Percentiles rank a stretch among this genome's conserved stretches.
Conservation (phyloP, 2,797 vertebrate genomes). For the Bradypus variegatus region DNA sequence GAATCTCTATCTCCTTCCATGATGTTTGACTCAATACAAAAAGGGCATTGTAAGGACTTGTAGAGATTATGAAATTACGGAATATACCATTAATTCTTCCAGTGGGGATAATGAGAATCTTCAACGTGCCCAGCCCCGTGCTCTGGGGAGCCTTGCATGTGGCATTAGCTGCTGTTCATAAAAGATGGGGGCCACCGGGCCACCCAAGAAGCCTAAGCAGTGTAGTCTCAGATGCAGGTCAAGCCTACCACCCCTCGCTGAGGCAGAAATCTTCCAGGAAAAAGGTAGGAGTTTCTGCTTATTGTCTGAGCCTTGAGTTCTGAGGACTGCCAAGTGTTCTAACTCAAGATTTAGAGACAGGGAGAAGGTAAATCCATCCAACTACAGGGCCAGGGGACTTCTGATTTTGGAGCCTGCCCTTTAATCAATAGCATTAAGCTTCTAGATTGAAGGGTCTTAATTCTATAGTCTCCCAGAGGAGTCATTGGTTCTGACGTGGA, state of each 20-base stretch:
- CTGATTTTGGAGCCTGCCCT: conserved; percentile 42
- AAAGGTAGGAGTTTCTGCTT: neutral
- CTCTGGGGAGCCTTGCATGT: neutral
- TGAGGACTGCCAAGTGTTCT: neutral
- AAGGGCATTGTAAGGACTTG: neutral
- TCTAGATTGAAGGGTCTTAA: conserved; percentile 43
- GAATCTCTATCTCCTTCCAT: neutral
- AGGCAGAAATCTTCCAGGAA: conserved; percentile 22
- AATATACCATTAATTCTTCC: neutral
- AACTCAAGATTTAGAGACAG: conserved; percentile 31
- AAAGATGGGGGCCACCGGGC: neutral
- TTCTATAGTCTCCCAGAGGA: conserved; percentile 52
- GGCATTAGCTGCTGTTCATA: neutral
- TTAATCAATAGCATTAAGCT: conserved; percentile 62
- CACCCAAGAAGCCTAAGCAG: neutral
- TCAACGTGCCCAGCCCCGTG: neutral
- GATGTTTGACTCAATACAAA: neutral
- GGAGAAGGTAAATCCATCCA: conserved; percentile 12
- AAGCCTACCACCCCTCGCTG: neutral
- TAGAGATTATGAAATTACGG: neutral
- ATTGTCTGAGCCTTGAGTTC: neutral
- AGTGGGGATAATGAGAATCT: neutral
- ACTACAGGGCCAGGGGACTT: neutral
- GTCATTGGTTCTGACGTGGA: conserved; percentile 9
- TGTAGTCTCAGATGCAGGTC: neutral